These are phyloP conservation scores for Scrobipalpa costella DNA, from an alignment of 2,888 invertebrate species.

Conservation along the genomic window DNA sequence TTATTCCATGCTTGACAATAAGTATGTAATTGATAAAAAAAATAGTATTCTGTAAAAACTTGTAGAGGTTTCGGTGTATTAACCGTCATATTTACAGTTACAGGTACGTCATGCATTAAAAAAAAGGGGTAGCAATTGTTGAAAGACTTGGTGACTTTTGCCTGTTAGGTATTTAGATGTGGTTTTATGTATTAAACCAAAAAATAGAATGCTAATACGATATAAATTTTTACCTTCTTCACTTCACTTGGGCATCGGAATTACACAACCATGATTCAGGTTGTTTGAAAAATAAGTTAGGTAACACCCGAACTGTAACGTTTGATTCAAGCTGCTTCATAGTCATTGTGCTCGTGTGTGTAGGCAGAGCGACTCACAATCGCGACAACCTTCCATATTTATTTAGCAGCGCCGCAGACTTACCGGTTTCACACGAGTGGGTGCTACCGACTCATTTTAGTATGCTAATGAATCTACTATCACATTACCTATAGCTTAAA, in stretches of 20 bases:
- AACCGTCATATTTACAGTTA: too few relatives aligned
- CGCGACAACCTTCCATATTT: constrained; percentile 77
- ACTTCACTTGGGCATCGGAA: background rate
- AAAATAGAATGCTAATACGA: too few relatives aligned
- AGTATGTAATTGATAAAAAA: too few relatives aligned
- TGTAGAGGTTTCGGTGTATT: too few relatives aligned
- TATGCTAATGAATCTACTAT: constrained; percentile 64
- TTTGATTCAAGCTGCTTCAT: background rate
- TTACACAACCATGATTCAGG: background rate
- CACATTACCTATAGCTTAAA: constrained; percentile 30
- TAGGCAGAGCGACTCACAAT: constrained; percentile 73
- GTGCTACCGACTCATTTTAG: constrained; percentile 65
- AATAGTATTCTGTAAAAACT: too few relatives aligned
- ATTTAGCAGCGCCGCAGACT: constrained; percentile 67
- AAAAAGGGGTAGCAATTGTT: too few relatives aligned
- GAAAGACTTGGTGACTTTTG: too few relatives aligned
- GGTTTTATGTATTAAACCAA: too few relatives aligned
- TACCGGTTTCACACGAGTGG: constrained; percentile 76
- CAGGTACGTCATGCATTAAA: too few relatives aligned
- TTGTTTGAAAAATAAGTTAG: constrained; percentile 1
- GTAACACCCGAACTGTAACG: constrained; percentile 7
- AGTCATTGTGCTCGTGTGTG: constrained; percentile 44
- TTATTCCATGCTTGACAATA: too few relatives aligned
- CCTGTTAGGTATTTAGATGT: too few relatives aligned
- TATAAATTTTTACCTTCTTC: too few relatives aligned